phyloP scores from a whole-genome alignment of 2,113 vertebrate species.

The Amblyopsis rosae region DNA sequence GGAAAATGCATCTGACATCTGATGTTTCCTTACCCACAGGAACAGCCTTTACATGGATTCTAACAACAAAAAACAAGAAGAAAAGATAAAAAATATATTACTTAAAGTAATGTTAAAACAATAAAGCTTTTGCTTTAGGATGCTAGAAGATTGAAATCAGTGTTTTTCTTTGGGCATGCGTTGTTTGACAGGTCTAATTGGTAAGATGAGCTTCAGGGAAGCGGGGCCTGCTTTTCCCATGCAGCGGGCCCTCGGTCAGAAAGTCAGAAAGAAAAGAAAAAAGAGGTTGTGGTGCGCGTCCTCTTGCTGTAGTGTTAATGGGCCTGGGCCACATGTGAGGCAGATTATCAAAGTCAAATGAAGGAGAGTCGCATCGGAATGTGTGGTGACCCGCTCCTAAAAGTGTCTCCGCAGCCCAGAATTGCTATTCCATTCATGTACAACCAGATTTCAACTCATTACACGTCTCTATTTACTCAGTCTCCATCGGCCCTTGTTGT shows the following conservation, averaged over 20 bases:
- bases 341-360: conserved; percentile 78
- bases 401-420: conserved; percentile 75
- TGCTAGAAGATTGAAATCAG: conserved; percentile 43
- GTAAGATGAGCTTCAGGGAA: conserved; percentile 65
- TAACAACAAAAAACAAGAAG: conserved; percentile 29
- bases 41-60: conserved; percentile 48
- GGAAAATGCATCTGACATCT: conserved; percentile 69
- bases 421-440: conserved; percentile 74
- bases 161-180: conserved; percentile 44
- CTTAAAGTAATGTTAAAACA: conserved; percentile 76
- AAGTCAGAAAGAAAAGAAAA: conserved; percentile 4
- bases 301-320: conserved; percentile 76
- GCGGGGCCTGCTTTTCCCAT: conserved; percentile 27
- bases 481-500: conserved; percentile 70
- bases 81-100: conserved; percentile 74
- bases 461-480: conserved; percentile 77
- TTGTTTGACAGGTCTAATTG: conserved; percentile 71
- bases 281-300: conserved; percentile 46
- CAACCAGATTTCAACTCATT: conserved; percentile 75
- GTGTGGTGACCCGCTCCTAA: conserved; percentile 75
- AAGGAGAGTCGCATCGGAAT: conserved; percentile 78
- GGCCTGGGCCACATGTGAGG: conserved; percentile 73
- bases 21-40: conserved; percentile 62
- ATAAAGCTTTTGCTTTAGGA: conserved; percentile 67
- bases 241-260: conserved; percentile 50